These are phyloP conservation scores for Leucoraja ocellata DNA, from an alignment of 2,797 vertebrate genomes.

Conservation along the genomic window DNA sequence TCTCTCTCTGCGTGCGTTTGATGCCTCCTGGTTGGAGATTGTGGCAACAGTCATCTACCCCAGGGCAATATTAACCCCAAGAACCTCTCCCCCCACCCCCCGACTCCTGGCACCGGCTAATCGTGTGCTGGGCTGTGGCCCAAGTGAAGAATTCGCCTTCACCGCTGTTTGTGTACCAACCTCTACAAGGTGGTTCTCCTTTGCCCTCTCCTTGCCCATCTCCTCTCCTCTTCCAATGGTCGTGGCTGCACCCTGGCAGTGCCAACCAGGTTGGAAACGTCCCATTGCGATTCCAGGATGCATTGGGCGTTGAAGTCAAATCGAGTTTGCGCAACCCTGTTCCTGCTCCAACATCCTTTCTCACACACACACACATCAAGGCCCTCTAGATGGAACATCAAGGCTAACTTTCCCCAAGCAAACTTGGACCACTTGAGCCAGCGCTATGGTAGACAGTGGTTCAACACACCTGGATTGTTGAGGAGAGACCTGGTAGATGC, in stretches of 20 bases:
- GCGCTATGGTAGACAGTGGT: too few relatives aligned
- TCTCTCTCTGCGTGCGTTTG: neutral
- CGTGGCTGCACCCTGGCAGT: neutral
- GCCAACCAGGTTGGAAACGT: neutral
- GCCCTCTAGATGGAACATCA: too few relatives aligned
- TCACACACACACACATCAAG: too few relatives aligned
- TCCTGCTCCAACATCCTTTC: neutral
- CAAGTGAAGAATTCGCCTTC: too few relatives aligned
- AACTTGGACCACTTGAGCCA: too few relatives aligned
- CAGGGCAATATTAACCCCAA: neutral
- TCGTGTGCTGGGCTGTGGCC: neutral
- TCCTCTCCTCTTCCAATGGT: too few relatives aligned
- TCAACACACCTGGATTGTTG: too few relatives aligned
- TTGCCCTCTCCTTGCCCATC: too few relatives aligned
- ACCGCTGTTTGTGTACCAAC: neutral
- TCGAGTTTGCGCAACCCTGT: neutral
- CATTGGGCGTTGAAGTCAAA: neutral
- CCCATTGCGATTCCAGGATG: neutral
- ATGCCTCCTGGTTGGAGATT: neutral
- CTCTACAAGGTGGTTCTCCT: neutral
- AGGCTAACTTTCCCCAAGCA: too few relatives aligned
- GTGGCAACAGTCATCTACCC: too few relatives aligned
- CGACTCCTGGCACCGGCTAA: neutral
- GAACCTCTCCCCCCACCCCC: neutral
- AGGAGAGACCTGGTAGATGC: too few relatives aligned